A percentile compares a stretch with the other conserved stretches of the same genome.
phyloP scores from a whole-genome alignment of 2,113 vertebrate species.

The Lutjanus erythropterus region DNA sequence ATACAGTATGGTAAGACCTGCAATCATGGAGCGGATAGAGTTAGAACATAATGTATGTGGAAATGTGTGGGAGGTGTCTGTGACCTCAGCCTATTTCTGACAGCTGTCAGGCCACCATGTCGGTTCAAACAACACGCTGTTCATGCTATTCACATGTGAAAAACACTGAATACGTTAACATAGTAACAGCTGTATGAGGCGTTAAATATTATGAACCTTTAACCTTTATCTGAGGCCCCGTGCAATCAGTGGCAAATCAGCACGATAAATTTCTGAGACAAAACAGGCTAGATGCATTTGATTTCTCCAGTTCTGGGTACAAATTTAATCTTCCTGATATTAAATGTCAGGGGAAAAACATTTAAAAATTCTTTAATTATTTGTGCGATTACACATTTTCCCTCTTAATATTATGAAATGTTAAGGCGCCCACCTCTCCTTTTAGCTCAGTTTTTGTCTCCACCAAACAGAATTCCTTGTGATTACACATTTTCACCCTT shows the following conservation, averaged over 20 bases:
- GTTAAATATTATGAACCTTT: too few relatives aligned
- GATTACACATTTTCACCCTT: too few relatives aligned
- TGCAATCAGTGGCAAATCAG: neutral
- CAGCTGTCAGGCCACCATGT: conserved; percentile 40
- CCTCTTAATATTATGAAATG: too few relatives aligned
- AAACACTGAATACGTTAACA: neutral
- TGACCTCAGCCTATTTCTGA: conserved; percentile 71
- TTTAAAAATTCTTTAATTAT: neutral
- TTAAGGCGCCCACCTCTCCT: too few relatives aligned
- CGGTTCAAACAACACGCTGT: conserved; percentile 33
- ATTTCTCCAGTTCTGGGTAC: neutral
- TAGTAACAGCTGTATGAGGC: too few relatives aligned
- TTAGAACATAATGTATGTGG: conserved; percentile 31
- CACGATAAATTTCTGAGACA: neutral
- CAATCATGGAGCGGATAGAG: conserved; percentile 1
- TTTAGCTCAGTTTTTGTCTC: too few relatives aligned
- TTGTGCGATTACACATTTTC: too few relatives aligned
- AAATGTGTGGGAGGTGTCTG: conserved; percentile 55
- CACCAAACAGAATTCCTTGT: too few relatives aligned
- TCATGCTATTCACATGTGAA: conserved; percentile 29
- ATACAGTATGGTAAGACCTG: neutral
- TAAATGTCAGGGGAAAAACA: neutral
- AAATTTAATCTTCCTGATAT: neutral
- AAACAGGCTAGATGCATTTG: neutral
- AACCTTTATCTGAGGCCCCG: neutral